Evolutionary conservation across 35 echinoderm and acorn worm species (phyloP), one percentile per base, ranked within the genome.

Genomic region (Apostichopus japonicus): DNA sequence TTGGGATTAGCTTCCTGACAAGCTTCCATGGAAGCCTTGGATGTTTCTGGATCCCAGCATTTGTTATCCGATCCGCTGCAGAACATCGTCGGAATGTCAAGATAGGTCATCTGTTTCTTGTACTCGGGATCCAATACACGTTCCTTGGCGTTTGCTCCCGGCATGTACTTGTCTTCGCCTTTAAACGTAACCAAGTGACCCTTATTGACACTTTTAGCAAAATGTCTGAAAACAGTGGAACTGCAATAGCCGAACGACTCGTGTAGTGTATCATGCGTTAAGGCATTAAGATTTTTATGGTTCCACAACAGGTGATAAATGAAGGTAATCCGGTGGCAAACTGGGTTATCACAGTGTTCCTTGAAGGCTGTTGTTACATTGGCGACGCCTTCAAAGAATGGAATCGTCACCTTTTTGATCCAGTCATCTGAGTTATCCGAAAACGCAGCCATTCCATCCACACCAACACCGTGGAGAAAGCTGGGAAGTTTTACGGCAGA

Each of bases 81-180:
- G 71, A 93, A 95, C 86, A 95, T 25, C 11, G 92, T 91, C 16
- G 94, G 94, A 82, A 95, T 88, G 87, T 95, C 94, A 22, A 95
- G 59, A 14, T 91, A 92, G 13, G 62, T 72, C 71, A 95, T 65
- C 21, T 95, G 92, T 16, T 83, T 90, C 79, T 93, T 54, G 33
- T 82, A 95, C 24, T 93, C 65, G 19, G 87, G 87, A 17, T 91
- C 79, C 54, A 79, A 6, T 33, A 56, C 8, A 9, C 72, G 24
- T 6, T 91, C 19, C n/a, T 91, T 77, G 25, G 33, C 8, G 21
- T 79, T 79, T 53, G 54, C 72, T 17, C 89, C 94, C 4, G 91
- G 94, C 24, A 95, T 24, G 86, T 93, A 95, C 23, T 56, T 65
- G 55, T 95, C 94, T 21, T 87, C 79, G 6, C 94, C 94, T 73